These are phyloP conservation scores for Crambe crambe DNA, from an alignment of 37 sponge, comb jelly and placozoan genomes.

Conservation along the genomic window DNA sequence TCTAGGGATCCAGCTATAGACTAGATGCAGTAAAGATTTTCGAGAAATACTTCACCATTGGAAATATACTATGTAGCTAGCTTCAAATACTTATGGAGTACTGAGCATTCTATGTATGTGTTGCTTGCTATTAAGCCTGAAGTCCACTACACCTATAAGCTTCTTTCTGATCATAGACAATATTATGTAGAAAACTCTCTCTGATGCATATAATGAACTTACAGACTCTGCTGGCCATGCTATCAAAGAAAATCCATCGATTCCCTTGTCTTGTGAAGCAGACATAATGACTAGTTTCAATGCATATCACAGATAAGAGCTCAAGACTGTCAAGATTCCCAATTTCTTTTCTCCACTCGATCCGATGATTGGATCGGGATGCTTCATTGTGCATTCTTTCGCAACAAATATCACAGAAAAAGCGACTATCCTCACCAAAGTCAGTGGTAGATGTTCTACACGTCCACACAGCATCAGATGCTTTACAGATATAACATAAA, in stretches of 20 bases:
- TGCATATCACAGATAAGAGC: slow-evolving; percentile 90
- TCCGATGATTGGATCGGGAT: not conserved
- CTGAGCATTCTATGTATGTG: too few relatives aligned
- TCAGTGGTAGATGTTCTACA: not conserved
- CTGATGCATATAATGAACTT: too few relatives aligned
- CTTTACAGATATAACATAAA: not conserved
- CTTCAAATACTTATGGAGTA: too few relatives aligned
- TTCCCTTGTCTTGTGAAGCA: slow-evolving; percentile 72
- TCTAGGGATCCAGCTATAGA: too few relatives aligned
- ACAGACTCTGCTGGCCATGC: slow-evolving; percentile 94
- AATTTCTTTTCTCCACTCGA: not conserved
- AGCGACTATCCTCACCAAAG: not conserved
- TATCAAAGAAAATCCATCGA: slow-evolving; percentile 95
- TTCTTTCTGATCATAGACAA: too few relatives aligned
- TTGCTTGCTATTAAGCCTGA: too few relatives aligned
- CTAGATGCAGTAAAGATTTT: too few relatives aligned
- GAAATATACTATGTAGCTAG: too few relatives aligned
- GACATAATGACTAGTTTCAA: slow-evolving; percentile 97
- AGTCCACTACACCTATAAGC: too few relatives aligned
- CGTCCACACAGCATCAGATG: not conserved
- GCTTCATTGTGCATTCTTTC: not conserved
- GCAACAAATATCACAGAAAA: not conserved
- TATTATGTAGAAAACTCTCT: too few relatives aligned
- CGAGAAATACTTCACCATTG: too few relatives aligned
- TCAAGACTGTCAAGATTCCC: slow-evolving; percentile 27